phyloP scores from a whole-genome alignment of 2,888 invertebrate species.

The Nemotelus pantherinus region DNA sequence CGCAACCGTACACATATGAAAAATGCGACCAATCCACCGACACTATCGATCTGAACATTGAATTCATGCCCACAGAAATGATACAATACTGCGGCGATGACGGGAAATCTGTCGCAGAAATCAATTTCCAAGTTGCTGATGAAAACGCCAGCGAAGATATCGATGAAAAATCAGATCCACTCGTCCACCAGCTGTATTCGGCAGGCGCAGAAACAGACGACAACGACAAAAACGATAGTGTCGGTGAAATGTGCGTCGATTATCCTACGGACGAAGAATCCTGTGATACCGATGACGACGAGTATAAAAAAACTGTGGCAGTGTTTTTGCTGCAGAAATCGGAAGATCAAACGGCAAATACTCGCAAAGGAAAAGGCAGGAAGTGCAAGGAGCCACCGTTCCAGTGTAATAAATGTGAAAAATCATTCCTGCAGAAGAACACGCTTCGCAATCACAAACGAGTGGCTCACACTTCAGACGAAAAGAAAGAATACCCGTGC shows the following conservation, averaged over 20 bases:
- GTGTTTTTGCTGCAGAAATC: constrained; percentile 3
- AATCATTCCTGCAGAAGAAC: constrained; percentile 31
- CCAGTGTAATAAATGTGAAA: constrained; percentile 41
- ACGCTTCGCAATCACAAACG: constrained; percentile 22
- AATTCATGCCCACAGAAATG: constrained; percentile 30
- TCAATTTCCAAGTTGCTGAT: neutral
- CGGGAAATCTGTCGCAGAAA: neutral
- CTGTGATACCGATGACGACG: constrained; percentile 16
- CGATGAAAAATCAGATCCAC: constrained; percentile 20
- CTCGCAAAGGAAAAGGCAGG: constrained; percentile 10
- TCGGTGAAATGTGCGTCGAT: constrained; percentile 2
- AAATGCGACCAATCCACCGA: constrained; percentile 47
- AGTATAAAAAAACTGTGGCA: neutral
- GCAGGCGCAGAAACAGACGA: neutral
- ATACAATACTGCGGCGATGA: neutral
- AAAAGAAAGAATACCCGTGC: constrained; percentile 43
- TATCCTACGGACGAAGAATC: constrained; percentile 13
- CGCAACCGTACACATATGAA: too few species aligned
- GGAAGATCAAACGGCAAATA: neutral
- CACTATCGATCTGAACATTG: constrained; percentile 44
- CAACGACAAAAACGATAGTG: neutral
- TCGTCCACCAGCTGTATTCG: neutral
- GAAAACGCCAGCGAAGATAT: neutral
- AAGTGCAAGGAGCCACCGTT: constrained; percentile 19
- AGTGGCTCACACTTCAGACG: constrained; percentile 16